Evolutionary conservation across 2,797 vertebrate species (phyloP).

Genomic region (Acanthopagrus latus): DNA sequence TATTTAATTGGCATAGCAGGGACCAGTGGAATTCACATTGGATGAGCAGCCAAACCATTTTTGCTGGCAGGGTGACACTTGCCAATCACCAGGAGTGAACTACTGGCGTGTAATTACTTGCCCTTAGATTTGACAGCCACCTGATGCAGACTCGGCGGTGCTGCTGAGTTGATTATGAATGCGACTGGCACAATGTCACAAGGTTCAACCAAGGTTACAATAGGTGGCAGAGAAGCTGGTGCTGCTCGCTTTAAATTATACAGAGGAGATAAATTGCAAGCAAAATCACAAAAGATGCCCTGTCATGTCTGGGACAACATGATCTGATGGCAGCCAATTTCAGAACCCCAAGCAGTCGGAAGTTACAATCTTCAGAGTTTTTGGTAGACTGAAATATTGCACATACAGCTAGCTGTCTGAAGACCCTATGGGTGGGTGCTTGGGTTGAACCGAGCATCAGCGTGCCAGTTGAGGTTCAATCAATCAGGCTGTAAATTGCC

Average conservation of each 20-base stretch:
- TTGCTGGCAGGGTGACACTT: constrained; percentile 4
- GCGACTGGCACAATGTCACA: constrained; percentile 1
- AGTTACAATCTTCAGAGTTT: background rate
- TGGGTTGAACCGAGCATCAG: background rate
- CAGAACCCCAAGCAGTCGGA: background rate
- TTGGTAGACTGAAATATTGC: background rate
- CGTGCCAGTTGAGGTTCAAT: constrained; percentile 2
- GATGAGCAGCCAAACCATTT: constrained; percentile 34
- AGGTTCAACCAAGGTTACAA: background rate
- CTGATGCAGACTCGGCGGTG: background rate
- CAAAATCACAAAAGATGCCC: constrained; percentile 9
- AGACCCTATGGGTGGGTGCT: background rate
- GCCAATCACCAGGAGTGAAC: constrained; percentile 30
- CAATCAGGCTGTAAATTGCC: constrained; percentile 1
- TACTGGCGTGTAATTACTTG: constrained; percentile 46
- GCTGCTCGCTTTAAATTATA: background rate
- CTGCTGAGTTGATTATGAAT: constrained; percentile 26
- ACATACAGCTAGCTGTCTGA: background rate
- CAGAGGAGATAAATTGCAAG: background rate
- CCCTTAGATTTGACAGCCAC: constrained; percentile 41
- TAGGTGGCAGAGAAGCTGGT: background rate
- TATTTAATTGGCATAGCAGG: constrained; percentile 40
- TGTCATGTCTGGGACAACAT: background rate
- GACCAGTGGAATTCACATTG: constrained; percentile 25
- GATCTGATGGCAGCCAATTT: constrained; percentile 8